phyloP scores from a whole-genome alignment of 2,797 vertebrate genomes.

The Nasua narica region DNA sequence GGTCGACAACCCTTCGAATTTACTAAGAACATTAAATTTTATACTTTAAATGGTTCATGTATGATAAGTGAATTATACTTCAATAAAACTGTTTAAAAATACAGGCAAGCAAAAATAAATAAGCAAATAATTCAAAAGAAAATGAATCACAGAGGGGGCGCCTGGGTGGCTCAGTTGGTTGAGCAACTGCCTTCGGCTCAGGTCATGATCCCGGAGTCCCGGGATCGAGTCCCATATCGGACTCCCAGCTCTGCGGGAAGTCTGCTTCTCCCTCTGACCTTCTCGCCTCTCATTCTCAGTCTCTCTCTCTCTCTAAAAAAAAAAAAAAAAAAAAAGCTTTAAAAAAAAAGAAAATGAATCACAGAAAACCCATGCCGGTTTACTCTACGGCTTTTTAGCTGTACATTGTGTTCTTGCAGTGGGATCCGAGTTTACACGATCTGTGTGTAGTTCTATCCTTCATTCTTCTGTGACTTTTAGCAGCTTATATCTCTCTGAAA shows the following conservation, averaged over 20 bases:
- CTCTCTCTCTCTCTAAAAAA: too few species aligned
- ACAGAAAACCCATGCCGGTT: not conserved
- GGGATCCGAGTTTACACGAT: not conserved
- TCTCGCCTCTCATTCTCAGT: too few species aligned
- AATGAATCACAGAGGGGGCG: not conserved
- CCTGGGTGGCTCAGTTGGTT: too few species aligned
- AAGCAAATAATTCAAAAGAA: not conserved
- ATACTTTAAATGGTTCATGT: not conserved
- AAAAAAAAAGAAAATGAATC: not conserved
- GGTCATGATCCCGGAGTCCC: too few species aligned
- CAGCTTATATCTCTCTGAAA: not conserved
- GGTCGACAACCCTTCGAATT: not conserved
- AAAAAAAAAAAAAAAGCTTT: too few species aligned
- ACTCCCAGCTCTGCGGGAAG: too few species aligned
- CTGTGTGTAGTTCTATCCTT: not conserved
- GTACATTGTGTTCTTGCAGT: not conserved
- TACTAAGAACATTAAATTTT: not conserved
- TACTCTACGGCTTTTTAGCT: not conserved
- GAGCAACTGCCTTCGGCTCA: too few species aligned
- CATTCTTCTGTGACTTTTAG: not conserved
- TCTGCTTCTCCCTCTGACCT: too few species aligned
- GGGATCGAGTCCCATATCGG: too few species aligned
- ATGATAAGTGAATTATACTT: not conserved
- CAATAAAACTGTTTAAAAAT: not conserved
- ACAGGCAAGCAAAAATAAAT: not conserved